phyloP scores from a whole-genome alignment of 2,113 vertebrate genomes.

The Neodontobutis hainanensis region DNA sequence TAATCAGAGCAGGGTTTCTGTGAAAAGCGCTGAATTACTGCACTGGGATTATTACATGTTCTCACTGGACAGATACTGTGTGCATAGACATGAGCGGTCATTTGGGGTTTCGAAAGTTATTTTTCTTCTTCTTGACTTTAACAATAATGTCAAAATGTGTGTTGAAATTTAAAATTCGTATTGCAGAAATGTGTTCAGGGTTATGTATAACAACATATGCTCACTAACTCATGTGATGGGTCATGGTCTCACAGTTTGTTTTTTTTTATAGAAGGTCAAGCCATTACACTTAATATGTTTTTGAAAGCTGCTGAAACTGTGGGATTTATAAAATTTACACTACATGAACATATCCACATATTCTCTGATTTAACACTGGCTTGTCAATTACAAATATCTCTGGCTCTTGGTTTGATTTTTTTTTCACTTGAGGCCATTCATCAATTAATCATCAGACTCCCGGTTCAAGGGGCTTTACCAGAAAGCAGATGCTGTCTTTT shows the following conservation, averaged over 20 bases:
- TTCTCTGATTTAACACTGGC: neutral
- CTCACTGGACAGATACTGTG: conserved; percentile 34
- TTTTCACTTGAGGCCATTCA: neutral
- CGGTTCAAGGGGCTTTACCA: neutral
- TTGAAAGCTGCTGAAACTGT: too few relatives aligned
- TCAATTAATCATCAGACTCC: neutral
- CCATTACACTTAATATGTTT: too few relatives aligned
- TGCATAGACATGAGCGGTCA: conserved; percentile 3
- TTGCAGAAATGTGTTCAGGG: too few relatives aligned
- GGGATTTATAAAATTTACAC: too few relatives aligned
- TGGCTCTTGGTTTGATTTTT: neutral
- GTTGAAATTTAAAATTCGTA: too few relatives aligned
- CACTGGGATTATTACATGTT: conserved; percentile 46
- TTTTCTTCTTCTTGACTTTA: conserved; percentile 5
- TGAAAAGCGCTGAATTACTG: conserved; percentile 41
- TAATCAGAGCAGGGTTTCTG: conserved; percentile 42
- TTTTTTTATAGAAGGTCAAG: too few relatives aligned
- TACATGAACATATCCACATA: too few relatives aligned
- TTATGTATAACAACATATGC: too few relatives aligned
- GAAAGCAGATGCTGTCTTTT: conserved; percentile 15
- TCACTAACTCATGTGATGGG: too few relatives aligned
- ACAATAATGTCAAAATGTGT: conserved; percentile 18
- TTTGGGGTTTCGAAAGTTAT: conserved; percentile 9
- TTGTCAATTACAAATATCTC: neutral
- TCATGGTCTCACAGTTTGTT: too few relatives aligned